Evolutionary conservation across 2,113 vertebrate genomes (phyloP).

Genomic region (Tretioscincus oriximinensis): DNA sequence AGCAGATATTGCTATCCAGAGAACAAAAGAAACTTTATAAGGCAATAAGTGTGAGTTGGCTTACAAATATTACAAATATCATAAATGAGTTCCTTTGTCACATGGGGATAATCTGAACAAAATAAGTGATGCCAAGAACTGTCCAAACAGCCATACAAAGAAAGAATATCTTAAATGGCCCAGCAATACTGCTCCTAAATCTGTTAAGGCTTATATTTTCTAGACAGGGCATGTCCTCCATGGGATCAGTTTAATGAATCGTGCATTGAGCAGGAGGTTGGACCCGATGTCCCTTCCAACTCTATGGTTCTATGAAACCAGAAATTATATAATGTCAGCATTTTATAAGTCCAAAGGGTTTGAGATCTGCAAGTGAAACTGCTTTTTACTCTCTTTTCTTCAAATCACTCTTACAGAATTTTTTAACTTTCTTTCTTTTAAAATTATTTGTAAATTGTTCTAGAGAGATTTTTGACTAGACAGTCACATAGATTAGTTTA

Average conservation of each 20-base stretch:
- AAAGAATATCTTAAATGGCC: neutral
- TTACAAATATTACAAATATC: neutral
- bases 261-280: too few species aligned
- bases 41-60: neutral
- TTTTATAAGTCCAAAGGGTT: neutral
- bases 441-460: too few species aligned
- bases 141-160: neutral
- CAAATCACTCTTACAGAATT: neutral
- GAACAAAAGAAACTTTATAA: neutral
- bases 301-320: too few species aligned
- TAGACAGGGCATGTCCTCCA: neutral
- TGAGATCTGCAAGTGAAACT: neutral
- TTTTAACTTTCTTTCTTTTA: too few species aligned
- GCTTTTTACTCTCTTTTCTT: neutral
- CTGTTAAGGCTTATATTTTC: neutral
- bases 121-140: neutral
- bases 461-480: too few species aligned
- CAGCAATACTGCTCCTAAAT: neutral
- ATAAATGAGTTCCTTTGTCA: neutral
- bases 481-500: too few species aligned
- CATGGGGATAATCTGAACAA: neutral
- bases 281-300: too few species aligned
- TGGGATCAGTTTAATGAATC: too few species aligned
- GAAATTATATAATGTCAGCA: neutral
- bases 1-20: neutral